Evolutionary conservation across 1,140 invertebrate species (phyloP).

Genomic region (Gonioctena quinquepunctata): DNA sequence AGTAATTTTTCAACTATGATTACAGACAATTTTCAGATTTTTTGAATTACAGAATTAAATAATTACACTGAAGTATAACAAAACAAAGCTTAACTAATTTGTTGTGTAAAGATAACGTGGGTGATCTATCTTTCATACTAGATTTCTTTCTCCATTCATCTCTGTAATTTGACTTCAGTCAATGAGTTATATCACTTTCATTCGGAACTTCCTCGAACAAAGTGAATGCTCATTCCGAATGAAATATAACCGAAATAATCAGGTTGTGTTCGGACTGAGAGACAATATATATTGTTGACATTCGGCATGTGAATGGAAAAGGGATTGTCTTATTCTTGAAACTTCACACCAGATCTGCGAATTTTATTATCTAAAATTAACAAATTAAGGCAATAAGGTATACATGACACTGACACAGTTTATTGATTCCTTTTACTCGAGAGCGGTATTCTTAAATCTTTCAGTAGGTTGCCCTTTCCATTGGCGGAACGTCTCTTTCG

Average conservation of each 20-base stretch:
- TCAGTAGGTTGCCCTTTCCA: background rate
- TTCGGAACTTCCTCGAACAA: too few species aligned
- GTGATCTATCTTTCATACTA: too few species aligned
- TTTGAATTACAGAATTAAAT: too few species aligned
- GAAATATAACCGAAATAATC: background rate
- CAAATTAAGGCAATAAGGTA: conserved; percentile 2
- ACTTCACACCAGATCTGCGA: background rate
- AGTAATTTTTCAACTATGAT: too few species aligned
- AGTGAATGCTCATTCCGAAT: background rate
- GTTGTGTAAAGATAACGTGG: too few species aligned
- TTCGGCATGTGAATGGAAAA: background rate
- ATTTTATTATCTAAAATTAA: conserved; percentile 2
- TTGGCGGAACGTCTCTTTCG: background rate
- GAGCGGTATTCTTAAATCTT: background rate
- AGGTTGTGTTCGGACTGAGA: background rate
- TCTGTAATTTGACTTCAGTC: too few species aligned
- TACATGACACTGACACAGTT: background rate
- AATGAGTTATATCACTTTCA: too few species aligned
- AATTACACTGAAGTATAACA: too few species aligned
- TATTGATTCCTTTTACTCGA: background rate
- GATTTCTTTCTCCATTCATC: too few species aligned
- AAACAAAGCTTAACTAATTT: too few species aligned
- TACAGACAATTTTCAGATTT: too few species aligned
- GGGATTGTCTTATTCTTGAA: background rate
- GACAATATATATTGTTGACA: background rate